These are phyloP conservation scores for Drosophila nasuta DNA, from an alignment of 1,140 invertebrate species.

Conservation along the genomic window DNA sequence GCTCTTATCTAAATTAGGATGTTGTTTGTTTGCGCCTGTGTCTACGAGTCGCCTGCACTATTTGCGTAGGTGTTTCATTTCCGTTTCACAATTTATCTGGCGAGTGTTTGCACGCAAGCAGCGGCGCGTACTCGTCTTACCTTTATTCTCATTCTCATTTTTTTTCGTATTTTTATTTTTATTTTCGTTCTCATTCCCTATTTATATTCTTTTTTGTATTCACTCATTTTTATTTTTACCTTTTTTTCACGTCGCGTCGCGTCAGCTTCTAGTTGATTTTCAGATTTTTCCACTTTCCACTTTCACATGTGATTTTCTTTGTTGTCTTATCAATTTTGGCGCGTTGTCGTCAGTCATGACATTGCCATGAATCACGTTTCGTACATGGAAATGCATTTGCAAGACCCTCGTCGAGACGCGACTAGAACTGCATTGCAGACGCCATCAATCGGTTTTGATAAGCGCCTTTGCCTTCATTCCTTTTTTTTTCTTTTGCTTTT, in stretches of 20 bases:
- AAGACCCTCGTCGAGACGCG: slow-evolving; percentile 19
- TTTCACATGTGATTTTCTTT: slow-evolving; percentile 73
- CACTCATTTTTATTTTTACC: slow-evolving; percentile 16
- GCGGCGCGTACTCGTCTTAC: slow-evolving; percentile 56
- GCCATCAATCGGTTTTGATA: slow-evolving; percentile 42
- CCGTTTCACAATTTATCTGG: slow-evolving; percentile 81
- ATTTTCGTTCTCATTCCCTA: neutral
- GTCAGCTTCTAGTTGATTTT: slow-evolving; percentile 15
- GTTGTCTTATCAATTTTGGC: slow-evolving; percentile 70
- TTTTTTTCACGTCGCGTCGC: neutral
- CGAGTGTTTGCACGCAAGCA: slow-evolving; percentile 65
- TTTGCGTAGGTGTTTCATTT: slow-evolving; percentile 84
- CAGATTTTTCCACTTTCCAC: slow-evolving; percentile 55
- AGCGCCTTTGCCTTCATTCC: slow-evolving; percentile 19
- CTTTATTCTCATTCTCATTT: slow-evolving; percentile 42
- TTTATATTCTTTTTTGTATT: neutral
- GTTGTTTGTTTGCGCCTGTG: slow-evolving; percentile 81
- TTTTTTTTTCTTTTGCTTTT: neutral
- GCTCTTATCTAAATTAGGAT: slow-evolving; percentile 84
- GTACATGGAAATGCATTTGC: slow-evolving; percentile 57
- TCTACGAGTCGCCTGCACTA: slow-evolving; percentile 74
- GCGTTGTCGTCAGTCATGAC: slow-evolving; percentile 17
- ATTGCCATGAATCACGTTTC: slow-evolving; percentile 59
- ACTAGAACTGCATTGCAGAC: slow-evolving; percentile 39
- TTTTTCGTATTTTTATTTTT: neutral